phyloP scores from a whole-genome alignment of 2,888 invertebrate species.

The Dusona sp. region DNA sequence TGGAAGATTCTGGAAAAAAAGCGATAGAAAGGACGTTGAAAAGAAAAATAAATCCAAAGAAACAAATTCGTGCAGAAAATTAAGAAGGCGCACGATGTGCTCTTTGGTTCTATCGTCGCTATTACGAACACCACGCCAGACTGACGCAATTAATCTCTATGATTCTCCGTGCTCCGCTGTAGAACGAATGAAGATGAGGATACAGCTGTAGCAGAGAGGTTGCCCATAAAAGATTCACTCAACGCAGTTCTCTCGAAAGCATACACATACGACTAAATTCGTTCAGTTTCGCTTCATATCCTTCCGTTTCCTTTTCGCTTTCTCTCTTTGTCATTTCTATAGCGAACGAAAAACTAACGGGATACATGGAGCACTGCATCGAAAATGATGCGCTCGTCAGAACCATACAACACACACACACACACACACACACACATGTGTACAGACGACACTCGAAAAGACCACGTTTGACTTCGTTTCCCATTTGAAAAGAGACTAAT shows the following conservation, averaged over 20 bases:
- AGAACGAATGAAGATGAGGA: conserved; percentile 53
- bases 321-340: conserved; percentile 56
- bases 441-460: conserved; percentile 53
- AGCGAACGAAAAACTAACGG: conserved; percentile 55
- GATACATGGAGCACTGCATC: conserved; percentile 38
- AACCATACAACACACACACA: conserved; percentile 19
- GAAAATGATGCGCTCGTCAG: conserved; percentile 58
- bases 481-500: conserved; percentile 71
- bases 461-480: conserved; percentile 47
- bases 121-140: conserved; percentile 49
- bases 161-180: conserved; percentile 45
- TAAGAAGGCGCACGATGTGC: conserved; percentile 33
- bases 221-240: conserved; percentile 64
- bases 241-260: conserved; percentile 39
- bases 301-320: conserved; percentile 41
- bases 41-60: conserved; percentile 41
- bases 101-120: conserved; percentile 40
- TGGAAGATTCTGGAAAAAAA: conserved; percentile 38
- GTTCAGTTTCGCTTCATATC: conserved; percentile 45
- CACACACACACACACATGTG: background rate
- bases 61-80: conserved; percentile 34
- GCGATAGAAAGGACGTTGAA: conserved; percentile 28
- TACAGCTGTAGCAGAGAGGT: conserved; percentile 54
- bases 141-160: conserved; percentile 72
- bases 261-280: conserved; percentile 68